Evolutionary conservation across 2,113 vertebrate species (phyloP).

Genomic region (Pluvianellus socialis): DNA sequence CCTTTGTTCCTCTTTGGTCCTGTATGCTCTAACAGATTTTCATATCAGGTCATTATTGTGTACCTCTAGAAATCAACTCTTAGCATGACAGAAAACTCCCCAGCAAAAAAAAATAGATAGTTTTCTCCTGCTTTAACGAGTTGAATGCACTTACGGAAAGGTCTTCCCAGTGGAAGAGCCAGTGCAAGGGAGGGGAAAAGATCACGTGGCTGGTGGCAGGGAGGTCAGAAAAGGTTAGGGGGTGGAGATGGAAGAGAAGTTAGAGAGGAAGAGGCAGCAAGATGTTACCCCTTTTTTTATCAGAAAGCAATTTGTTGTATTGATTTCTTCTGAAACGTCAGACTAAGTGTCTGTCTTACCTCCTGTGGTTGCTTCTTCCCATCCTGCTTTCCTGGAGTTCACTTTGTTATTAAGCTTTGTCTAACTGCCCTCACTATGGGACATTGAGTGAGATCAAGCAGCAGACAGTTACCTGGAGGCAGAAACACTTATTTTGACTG

Average conservation of each 20-base stretch:
- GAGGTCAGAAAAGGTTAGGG: background rate
- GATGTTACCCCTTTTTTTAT: background rate
- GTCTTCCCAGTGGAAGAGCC: background rate
- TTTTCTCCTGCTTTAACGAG: background rate
- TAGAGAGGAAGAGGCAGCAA: background rate
- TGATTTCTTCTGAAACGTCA: slow-evolving; percentile 10
- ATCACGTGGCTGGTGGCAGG: accelerated
- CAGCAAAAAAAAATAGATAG: background rate
- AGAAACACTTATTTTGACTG: background rate
- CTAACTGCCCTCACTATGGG: background rate
- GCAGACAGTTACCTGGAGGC: background rate
- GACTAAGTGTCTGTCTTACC: background rate
- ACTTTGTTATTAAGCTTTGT: background rate
- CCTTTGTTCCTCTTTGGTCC: background rate
- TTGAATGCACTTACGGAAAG: background rate
- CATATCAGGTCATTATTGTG: background rate
- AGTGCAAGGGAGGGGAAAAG: background rate
- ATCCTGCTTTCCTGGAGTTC: background rate
- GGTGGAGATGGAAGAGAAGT: background rate
- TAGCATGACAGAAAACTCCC: background rate
- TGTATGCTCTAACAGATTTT: background rate
- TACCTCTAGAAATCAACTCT: background rate
- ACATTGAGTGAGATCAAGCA: background rate
- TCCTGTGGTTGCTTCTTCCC: background rate
- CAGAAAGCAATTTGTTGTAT: background rate